Conservation (phyloP, 2,888 invertebrate species). For the Xanthorhoe designata region DNA sequence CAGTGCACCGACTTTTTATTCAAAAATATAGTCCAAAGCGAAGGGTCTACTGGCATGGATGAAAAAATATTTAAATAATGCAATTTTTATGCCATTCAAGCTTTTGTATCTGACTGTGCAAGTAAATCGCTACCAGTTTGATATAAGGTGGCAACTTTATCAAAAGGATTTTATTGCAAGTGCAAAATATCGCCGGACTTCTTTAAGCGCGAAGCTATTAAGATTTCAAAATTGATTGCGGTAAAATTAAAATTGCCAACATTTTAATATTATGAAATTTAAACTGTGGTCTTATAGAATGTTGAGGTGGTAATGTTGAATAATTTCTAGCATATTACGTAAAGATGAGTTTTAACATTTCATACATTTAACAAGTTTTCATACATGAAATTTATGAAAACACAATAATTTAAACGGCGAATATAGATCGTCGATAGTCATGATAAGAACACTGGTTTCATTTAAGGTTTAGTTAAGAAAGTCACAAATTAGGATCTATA, state of each 20-base stretch:
- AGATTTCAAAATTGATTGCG: conserved; percentile 26
- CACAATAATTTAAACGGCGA: too few relatives aligned
- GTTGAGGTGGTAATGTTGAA: background rate
- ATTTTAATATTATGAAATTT: conserved; percentile 16
- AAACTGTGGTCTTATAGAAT: conserved; percentile 19
- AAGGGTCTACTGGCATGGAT: too few relatives aligned
- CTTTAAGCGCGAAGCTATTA: conserved; percentile 37
- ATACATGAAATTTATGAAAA: too few relatives aligned
- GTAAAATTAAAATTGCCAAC: conserved; percentile 21
- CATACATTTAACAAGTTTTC: too few relatives aligned
- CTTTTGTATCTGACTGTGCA: conserved; percentile 21
- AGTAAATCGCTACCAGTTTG: conserved; percentile 21
- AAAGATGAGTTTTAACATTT: too few relatives aligned
- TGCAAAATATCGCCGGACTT: conserved; percentile 32
- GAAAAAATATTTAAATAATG: background rate
- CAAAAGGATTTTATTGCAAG: conserved; percentile 35
- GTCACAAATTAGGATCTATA: too few relatives aligned
- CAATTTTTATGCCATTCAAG: background rate
- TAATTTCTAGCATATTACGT: too few relatives aligned
- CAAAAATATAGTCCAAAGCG: too few relatives aligned
- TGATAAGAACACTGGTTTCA: too few relatives aligned
- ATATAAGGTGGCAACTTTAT: conserved; percentile 34
- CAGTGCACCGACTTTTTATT: too few relatives aligned
- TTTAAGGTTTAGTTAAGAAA: too few relatives aligned
- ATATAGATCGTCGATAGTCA: too few relatives aligned